Conservation (phyloP, 35 echinoderm and acorn worm genomes). For the Heliocidaris tuberculata region DNA sequence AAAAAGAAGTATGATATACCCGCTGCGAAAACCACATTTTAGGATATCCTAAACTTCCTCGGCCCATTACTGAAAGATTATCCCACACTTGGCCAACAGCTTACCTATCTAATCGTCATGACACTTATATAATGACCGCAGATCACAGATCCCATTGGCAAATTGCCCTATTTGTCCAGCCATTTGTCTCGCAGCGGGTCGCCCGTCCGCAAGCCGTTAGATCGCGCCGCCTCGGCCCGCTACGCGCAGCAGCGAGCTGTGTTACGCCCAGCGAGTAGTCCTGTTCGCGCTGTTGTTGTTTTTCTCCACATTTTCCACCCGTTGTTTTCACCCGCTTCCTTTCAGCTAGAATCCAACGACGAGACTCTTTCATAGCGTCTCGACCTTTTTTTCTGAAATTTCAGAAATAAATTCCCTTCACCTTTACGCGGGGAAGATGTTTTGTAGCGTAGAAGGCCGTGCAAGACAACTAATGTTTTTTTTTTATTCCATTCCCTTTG, state of each 20-base stretch:
- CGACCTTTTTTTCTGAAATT: too few relatives aligned
- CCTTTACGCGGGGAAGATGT: too few relatives aligned
- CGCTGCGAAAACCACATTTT: conserved; percentile 24
- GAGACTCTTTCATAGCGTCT: neutral
- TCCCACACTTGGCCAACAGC: conserved; percentile 16
- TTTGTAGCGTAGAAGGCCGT: neutral
- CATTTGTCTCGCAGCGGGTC: conserved; percentile 23
- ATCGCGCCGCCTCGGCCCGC: neutral
- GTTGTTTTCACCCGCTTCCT: neutral
- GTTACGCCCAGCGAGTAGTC: conserved; percentile 4
- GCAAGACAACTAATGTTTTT: neutral
- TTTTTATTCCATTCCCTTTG: neutral
- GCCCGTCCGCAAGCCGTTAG: neutral
- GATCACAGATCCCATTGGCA: conserved; percentile 22
- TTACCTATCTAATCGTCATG: conserved; percentile 40
- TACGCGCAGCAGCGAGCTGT: conserved; percentile 22
- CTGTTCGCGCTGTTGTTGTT: conserved; percentile 32
- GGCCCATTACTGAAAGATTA: conserved; percentile 37
- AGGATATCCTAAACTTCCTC: conserved; percentile 30
- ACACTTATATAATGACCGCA: conserved; percentile 50
- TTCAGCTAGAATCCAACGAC: neutral
- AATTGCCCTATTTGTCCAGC: conserved; percentile 52
- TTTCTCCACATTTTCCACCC: conserved; percentile 21
- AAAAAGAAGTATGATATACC: neutral
- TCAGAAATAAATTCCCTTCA: too few relatives aligned